Conservation (phyloP, 2,797 vertebrate genomes). For the Columba guinea region DNA sequence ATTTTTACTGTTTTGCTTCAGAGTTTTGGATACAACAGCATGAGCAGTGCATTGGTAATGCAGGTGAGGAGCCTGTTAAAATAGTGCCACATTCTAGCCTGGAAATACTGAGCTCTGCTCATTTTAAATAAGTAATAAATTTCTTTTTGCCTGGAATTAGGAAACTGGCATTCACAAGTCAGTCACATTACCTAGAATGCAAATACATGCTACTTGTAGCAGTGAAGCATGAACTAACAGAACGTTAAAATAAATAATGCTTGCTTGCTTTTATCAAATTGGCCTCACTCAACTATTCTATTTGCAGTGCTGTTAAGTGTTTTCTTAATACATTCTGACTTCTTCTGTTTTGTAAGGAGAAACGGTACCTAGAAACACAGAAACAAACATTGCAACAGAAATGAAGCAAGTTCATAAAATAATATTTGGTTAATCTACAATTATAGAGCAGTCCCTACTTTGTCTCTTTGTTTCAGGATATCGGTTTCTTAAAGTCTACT, state of each 20-base stretch:
- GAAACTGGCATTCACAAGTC: background rate
- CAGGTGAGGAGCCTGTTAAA: background rate
- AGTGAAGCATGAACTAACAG: background rate
- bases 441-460: background rate
- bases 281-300: conserved; percentile 35
- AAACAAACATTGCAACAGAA: conserved; percentile 60
- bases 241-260: conserved; percentile 60
- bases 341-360: conserved; percentile 15
- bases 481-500: background rate
- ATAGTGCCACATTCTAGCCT: background rate
- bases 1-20: background rate
- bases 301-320: conserved; percentile 28
- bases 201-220: background rate
- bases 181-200: background rate
- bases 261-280: conserved; percentile 47
- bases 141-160: background rate
- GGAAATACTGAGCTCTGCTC: background rate
- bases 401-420: conserved; percentile 18
- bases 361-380: conserved; percentile 44
- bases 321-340: conserved; percentile 57
- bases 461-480: background rate
- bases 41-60: accelerated
- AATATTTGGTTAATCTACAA: conserved; percentile 45
- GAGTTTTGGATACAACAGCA: background rate
- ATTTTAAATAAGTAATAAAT: background rate